Conservation (phyloP, 1,140 invertebrate genomes). For the Eriocheir sinensis region DNA sequence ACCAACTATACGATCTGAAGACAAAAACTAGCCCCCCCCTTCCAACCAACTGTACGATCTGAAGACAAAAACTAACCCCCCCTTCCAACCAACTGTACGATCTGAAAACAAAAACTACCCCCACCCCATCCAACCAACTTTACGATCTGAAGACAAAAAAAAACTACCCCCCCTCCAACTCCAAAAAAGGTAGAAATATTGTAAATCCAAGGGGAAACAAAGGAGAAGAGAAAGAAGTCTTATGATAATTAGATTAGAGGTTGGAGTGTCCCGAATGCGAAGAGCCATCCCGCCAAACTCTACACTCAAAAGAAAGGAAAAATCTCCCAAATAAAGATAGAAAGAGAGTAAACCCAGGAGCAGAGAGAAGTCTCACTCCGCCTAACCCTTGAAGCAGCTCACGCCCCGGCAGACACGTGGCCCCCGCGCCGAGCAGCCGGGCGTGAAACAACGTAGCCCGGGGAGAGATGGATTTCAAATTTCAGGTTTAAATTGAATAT, state of each 20-base stretch:
- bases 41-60: too few relatives aligned
- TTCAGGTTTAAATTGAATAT: slow-evolving; percentile 19
- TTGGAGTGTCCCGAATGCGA: background rate
- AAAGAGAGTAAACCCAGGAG: background rate
- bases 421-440: background rate
- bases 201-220: background rate
- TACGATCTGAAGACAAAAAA: too few relatives aligned
- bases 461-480: slow-evolving; percentile 1
- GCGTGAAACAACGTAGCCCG: background rate
- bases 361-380: slow-evolving; percentile 8
- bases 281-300: too few relatives aligned
- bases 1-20: too few relatives aligned
- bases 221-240: background rate
- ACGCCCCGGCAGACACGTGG: background rate
- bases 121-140: too few relatives aligned
- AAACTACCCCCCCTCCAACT: too few relatives aligned
- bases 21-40: too few relatives aligned
- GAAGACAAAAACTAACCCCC: too few relatives aligned
- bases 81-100: too few relatives aligned
- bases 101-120: too few relatives aligned
- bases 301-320: background rate
- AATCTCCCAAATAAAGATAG: too few relatives aligned
- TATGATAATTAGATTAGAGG: background rate
- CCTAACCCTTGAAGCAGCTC: background rate
- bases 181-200: too few relatives aligned